A percentile compares a stretch with the other conserved stretches of the same genome.
These are phyloP conservation scores for Hippopotamyrus pictus DNA, from an alignment of 2,797 vertebrate genomes.

Conservation along the genomic window DNA sequence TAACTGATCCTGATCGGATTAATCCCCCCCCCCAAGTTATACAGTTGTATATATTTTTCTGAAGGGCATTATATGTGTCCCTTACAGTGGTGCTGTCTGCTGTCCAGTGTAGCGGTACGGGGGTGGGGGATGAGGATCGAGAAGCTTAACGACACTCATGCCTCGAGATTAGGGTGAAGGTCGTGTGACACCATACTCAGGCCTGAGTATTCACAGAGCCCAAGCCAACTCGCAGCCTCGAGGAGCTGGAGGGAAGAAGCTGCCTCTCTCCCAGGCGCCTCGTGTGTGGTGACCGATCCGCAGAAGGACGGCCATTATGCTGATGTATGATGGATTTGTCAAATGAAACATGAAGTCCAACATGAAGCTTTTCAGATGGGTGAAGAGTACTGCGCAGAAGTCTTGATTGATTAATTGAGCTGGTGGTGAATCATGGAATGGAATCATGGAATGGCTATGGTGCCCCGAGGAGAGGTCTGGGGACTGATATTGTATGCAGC, in stretches of 20 bases:
- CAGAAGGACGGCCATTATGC: neutral
- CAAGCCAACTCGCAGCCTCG: neutral
- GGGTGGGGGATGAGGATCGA: neutral
- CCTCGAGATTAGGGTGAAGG: neutral
- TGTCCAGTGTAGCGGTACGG: neutral
- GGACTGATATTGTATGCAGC: neutral
- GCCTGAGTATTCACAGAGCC: neutral
- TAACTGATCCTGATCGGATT: neutral
- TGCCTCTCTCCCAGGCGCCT: neutral
- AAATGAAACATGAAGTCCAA: neutral
- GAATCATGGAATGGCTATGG: neutral
- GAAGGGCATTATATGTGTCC: neutral
- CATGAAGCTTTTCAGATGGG: neutral
- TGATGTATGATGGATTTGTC: neutral
- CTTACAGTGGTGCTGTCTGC: neutral
- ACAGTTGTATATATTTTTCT: neutral
- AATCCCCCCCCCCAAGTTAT: neutral
- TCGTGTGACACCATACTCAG: neutral
- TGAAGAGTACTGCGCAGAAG: neutral
- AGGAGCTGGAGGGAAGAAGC: neutral
- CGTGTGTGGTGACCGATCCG: neutral
- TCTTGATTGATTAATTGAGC: neutral
- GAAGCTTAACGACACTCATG: neutral
- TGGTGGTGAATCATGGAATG: neutral
- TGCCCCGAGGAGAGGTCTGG: neutral